Base-by-base conservation (phyloP, 1,140 invertebrate species). In the Glossosoma conforme region DNA sequence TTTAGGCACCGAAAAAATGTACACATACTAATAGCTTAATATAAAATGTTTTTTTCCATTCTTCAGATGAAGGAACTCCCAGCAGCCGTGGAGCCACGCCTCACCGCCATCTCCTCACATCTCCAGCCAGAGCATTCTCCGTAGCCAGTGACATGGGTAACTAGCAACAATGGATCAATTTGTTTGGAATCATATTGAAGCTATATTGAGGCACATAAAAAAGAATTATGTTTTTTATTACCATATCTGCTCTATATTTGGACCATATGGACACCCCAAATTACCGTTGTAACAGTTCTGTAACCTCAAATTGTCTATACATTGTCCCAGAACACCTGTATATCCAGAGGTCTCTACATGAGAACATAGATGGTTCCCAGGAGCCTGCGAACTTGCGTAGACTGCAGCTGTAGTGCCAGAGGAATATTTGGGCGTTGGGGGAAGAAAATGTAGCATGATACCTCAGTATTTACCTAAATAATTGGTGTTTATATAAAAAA, bases 71-170 rank as follows among this genome's bases (percentile, higher is more conserved):
- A 15, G 48, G 43, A n/a, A 51, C 54, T 8, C 54, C 54, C 5
- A 44, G 20, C 20, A 51, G 42, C 35, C 18, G 36, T 14, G 24
- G 11, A n/a, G 35, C 19, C 24, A 52, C 54, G n/a, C 54, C 49
- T n/a, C 20, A 30, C 6, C 32, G 54, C 21, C 28, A 47, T 2
- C 51, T 52, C 8, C 41, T 44, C 36, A 50, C 46, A 10, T 54
- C 56, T 25, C 56, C 51, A 2, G 52, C 51, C 11, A 17, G 51
- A 24, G 35, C 44, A 15, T 14, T 44, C 1, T 17, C 21, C 19
- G 41, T 35, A 13, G 30, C 25, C 43, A 58, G 56, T 44, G 51
- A 46, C 14, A 42, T 21, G 37, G 45, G 56, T 58, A 49, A 47
- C 2, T 44, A 42, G 28, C n/a, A 4, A 3, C 11, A 8, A 19